Evolutionary conservation across 35 echinoderm and acorn worm species (phyloP).

Genomic region (Eucidaris tribuloides): DNA sequence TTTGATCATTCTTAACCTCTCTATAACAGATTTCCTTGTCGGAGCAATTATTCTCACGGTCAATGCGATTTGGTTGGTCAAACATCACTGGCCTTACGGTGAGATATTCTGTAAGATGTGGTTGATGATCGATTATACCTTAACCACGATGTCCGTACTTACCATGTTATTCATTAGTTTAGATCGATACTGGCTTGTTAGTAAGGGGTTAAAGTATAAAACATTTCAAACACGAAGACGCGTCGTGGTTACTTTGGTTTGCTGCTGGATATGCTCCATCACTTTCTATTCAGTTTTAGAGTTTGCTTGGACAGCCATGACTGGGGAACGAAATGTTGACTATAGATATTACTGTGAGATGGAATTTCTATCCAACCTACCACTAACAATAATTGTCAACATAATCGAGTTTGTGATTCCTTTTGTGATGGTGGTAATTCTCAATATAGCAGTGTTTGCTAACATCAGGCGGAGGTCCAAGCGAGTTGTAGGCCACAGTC

Average conservation of each 20-base stretch:
- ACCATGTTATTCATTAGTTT: slow-evolving; percentile 14
- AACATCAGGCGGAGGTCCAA: neutral
- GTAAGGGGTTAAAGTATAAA: slow-evolving; percentile 3
- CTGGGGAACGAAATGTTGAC: neutral
- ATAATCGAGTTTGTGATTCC: slow-evolving; percentile 24
- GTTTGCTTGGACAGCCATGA: slow-evolving; percentile 12
- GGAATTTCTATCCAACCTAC: slow-evolving; percentile 6
- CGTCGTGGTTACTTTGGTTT: neutral
- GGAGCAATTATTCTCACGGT: slow-evolving; percentile 15
- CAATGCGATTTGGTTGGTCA: neutral
- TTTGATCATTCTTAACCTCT: slow-evolving; percentile 29
- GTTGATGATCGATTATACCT: slow-evolving; percentile 16
- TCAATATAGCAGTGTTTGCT: neutral
- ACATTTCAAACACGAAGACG: neutral
- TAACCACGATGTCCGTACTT: slow-evolving; percentile 22
- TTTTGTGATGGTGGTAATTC: neutral
- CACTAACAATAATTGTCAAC: neutral
- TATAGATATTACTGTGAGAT: slow-evolving; percentile 30
- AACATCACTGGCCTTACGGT: slow-evolving; percentile 35
- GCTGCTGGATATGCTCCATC: neutral
- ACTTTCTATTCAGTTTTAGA: neutral
- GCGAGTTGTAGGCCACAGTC: neutral
- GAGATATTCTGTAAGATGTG: slow-evolving; percentile 18
- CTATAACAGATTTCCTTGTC: slow-evolving; percentile 30
- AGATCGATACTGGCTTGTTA: slow-evolving; percentile 31